Evolutionary conservation across 2,797 vertebrate species (phyloP).

Genomic region (Cyclopterus lumpus): DNA sequence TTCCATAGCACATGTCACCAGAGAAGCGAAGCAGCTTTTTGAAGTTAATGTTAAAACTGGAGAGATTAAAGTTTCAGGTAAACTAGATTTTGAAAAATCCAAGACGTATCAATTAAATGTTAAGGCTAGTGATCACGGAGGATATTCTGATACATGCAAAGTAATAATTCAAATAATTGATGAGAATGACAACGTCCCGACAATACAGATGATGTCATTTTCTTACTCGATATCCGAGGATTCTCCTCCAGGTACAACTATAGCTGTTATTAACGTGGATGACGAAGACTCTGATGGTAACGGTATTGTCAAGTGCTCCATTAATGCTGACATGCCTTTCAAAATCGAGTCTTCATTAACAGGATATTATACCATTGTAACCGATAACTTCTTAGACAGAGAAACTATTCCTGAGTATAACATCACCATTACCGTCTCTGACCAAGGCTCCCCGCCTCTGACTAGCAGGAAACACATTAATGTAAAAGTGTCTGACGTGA

Average conservation of each 20-base stretch:
- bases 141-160: constrained; percentile 66
- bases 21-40: constrained; percentile 58
- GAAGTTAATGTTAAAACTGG: constrained; percentile 60
- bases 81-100: constrained; percentile 75
- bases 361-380: constrained; percentile 82
- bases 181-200: constrained; percentile 77
- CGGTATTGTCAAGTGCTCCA: constrained; percentile 63
- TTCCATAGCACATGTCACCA: constrained; percentile 16
- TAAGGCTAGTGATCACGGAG: constrained; percentile 67
- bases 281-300: constrained; percentile 70
- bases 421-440: constrained; percentile 80
- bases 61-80: constrained; percentile 55
- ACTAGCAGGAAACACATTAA: constrained; percentile 64
- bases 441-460: constrained; percentile 77
- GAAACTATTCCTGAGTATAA: constrained; percentile 78
- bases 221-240: constrained; percentile 68
- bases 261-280: constrained; percentile 71
- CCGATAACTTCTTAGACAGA: constrained; percentile 75
- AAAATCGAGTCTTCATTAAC: constrained; percentile 73
- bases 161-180: constrained; percentile 73
- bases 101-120: constrained; percentile 65
- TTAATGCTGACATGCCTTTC: constrained; percentile 68
- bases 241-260: constrained; percentile 68
- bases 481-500: constrained; percentile 80
- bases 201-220: constrained; percentile 72